A percentile compares a stretch with the other conserved stretches of the same genome.
Conservation (phyloP, 2,888 invertebrate species). For the Belgica antarctica region DNA sequence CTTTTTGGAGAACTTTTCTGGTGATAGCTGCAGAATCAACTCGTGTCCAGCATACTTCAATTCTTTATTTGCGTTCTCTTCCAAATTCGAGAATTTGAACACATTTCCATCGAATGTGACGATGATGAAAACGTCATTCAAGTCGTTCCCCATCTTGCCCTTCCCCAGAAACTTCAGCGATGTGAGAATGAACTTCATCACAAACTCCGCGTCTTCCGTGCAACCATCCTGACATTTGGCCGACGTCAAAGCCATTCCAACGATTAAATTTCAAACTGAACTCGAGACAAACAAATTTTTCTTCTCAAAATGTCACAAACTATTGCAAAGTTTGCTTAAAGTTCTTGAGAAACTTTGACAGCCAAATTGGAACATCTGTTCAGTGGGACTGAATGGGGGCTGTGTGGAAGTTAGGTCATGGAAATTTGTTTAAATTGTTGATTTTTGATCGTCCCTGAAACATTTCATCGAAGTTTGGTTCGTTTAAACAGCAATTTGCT, state of each 20-base stretch:
- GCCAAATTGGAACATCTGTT: too few species aligned
- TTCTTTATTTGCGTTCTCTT: background rate
- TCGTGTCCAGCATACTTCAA: background rate
- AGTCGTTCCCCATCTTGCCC: background rate
- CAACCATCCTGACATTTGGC: background rate
- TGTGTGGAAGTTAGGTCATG: too few species aligned
- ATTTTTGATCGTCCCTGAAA: too few species aligned
- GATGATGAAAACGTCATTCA: background rate
- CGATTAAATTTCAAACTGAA: background rate
- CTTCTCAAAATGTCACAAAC: too few species aligned
- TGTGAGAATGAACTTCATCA: background rate
- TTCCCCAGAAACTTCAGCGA: background rate
- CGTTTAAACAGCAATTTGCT: too few species aligned
- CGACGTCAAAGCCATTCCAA: background rate
- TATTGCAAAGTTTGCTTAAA: background rate
- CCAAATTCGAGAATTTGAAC: background rate
- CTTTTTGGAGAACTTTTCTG: background rate
- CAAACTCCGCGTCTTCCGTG: background rate
- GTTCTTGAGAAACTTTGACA: too few species aligned
- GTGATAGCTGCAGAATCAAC: background rate
- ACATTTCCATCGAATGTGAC: conserved; percentile 20
- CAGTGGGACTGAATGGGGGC: too few species aligned
- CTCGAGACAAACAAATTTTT: background rate
- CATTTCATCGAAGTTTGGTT: too few species aligned
- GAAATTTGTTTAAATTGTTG: too few species aligned